phyloP scores from a whole-genome alignment of 1,140 invertebrate genomes.

The Drosophila virilis region DNA sequence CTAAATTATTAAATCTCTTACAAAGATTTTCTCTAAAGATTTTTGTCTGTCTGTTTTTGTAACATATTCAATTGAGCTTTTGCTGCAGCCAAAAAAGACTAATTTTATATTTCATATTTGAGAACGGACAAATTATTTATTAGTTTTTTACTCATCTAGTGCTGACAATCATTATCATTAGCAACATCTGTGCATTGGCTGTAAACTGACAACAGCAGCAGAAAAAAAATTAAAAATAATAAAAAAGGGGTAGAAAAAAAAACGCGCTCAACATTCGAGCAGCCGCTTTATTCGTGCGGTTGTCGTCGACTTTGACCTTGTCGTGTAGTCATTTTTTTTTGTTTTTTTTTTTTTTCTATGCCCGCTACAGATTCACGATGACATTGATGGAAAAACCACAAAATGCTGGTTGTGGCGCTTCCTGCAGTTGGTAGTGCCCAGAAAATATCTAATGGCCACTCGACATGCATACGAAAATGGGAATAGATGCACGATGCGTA shows the following conservation, averaged over 20 bases:
- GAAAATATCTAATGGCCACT: constrained; percentile 30
- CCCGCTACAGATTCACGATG: constrained; percentile 32
- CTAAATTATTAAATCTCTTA: too few species aligned
- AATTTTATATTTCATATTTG: neutral
- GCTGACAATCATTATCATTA: constrained; percentile 46
- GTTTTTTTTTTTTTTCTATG: constrained; percentile 14
- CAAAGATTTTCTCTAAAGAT: too few species aligned
- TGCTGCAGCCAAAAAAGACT: neutral
- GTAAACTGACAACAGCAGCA: constrained; percentile 26
- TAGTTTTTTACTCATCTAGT: constrained; percentile 12
- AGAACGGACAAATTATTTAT: constrained; percentile 20
- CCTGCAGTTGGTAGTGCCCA: constrained; percentile 34
- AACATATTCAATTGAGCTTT: neutral
- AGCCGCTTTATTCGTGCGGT: constrained; percentile 43
- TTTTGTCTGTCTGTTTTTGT: neutral
- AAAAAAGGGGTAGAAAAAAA: constrained; percentile 30
- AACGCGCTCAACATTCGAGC: constrained; percentile 26
- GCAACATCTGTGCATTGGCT: constrained; percentile 33
- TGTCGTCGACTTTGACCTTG: constrained; percentile 68
- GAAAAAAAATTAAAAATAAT: constrained; percentile 7
- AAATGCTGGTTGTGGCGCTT: constrained; percentile 55
- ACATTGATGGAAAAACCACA: constrained; percentile 69
- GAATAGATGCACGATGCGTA: neutral
- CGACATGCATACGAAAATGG: constrained; percentile 20
- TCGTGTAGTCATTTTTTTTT: constrained; percentile 48